phyloP scores from a whole-genome alignment of 2,888 invertebrate species.

The Chydorus sphaericus region DNA sequence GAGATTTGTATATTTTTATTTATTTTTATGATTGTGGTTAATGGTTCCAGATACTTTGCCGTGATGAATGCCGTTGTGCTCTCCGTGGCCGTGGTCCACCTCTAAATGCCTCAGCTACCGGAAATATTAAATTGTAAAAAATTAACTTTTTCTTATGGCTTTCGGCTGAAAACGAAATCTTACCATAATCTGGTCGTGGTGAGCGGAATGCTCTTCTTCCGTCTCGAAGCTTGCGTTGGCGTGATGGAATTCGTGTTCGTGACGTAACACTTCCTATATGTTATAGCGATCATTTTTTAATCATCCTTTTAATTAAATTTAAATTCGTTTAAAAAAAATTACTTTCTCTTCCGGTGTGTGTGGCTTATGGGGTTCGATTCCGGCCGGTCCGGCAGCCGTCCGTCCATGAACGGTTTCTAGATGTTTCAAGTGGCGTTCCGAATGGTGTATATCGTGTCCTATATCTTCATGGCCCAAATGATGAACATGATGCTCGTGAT shows the following conservation, averaged over 20 bases:
- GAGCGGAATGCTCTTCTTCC: constrained; percentile 7
- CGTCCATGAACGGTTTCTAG: constrained; percentile 11
- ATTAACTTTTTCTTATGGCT: no score
- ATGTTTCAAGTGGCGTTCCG: constrained; percentile 11
- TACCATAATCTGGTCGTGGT: constrained; percentile 11
- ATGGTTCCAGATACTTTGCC: constrained; percentile 4
- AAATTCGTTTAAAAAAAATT: neutral
- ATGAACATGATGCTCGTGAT: constrained; percentile 13
- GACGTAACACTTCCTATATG: constrained; percentile 9
- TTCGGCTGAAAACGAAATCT: no score
- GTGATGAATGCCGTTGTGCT: constrained; percentile 13
- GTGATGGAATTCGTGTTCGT: constrained; percentile 14
- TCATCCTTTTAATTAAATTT: neutral
- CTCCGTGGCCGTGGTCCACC: constrained; percentile 11
- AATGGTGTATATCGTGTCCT: constrained; percentile 11
- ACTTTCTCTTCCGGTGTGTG: constrained; percentile 11
- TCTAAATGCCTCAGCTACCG: constrained; percentile 11
- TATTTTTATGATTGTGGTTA: neutral
- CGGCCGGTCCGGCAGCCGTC: constrained; percentile 9
- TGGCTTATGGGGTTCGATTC: constrained; percentile 11
- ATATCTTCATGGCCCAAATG: constrained; percentile 12
- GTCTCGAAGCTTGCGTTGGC: constrained; percentile 12
- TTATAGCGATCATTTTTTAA: neutral
- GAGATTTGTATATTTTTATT: neutral
- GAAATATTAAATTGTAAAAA: no score